Base-by-base conservation (phyloP, 2,113 vertebrate genomes). In the Athene cunicularia region DNA sequence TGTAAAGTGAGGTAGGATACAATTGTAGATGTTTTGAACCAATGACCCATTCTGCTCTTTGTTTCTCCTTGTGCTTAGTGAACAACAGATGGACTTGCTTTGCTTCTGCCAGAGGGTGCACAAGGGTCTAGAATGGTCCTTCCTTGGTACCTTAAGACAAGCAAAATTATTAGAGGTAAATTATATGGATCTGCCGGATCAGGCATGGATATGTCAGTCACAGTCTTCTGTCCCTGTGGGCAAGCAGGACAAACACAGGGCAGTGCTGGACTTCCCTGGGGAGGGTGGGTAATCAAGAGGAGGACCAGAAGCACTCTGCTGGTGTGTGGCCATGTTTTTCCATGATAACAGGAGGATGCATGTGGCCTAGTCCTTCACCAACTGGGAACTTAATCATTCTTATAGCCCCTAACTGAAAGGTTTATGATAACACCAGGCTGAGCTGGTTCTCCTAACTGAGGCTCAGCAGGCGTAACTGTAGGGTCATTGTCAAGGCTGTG, bases 381-480 rank as follows among this genome's bases (percentile, higher is more conserved):
- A 10, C 14, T 17, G 4, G 5, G 4, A 4, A 39, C 24, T 20
- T n/a, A 12, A 28, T 18, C 8, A 35, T 45, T 58, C n/a, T 47
- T 55, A 15, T 13, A 68, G 32, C 9, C 27, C 21, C 73, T 86
- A 49, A 37, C 45, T 35, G 67, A 53, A 59, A 76, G 20, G 3
- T 58, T 73, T 39, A 5, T 11, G 32, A 5, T 19, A 49, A 18
- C 47, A 8, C 24, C 45, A 21, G 50, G 49, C 32, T 49, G 86
- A 90, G 62, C 11, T 32, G 28, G 10, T 62, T 75, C 9, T 75
- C 22, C 24, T 27, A 84, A 0, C 19, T 17, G 32, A 62, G 52
- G 33, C 12, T 76, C 19, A 21, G 32, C 1, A 0, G 50, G 28
- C n/a, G 49, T 0, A 2, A 8, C 35, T 21, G 39, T 4, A 39